These are phyloP conservation scores for Brachystomella parvula DNA, from an alignment of 1,140 invertebrate genomes.

Conservation along the genomic window DNA sequence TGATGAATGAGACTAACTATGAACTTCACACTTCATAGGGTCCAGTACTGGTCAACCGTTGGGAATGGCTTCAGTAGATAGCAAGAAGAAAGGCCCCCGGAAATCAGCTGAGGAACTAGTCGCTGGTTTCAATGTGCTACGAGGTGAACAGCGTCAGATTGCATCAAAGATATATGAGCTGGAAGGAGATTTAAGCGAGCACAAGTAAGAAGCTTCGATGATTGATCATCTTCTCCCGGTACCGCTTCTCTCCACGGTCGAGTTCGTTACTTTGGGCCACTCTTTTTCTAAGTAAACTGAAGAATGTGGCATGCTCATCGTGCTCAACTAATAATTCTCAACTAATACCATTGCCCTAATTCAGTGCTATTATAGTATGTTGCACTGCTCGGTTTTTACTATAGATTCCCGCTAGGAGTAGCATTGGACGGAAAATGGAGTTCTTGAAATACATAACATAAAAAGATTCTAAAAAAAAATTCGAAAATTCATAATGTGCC, in stretches of 20 bases:
- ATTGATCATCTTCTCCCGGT: too few relatives aligned
- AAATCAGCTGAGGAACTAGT: constrained; percentile 64
- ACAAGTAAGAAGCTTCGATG: constrained; percentile 78
- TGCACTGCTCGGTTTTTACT: too few relatives aligned
- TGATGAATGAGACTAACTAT: too few relatives aligned
- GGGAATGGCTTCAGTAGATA: constrained; percentile 12
- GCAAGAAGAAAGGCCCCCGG: background rate
- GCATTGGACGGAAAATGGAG: too few relatives aligned
- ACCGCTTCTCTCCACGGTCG: too few relatives aligned
- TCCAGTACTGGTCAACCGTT: background rate
- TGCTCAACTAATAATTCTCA: constrained; percentile 4
- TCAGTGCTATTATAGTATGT: too few relatives aligned
- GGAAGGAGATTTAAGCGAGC: constrained; percentile 86
- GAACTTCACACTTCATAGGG: too few relatives aligned
- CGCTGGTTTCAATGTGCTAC: constrained; percentile 71
- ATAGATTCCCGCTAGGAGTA: too few relatives aligned
- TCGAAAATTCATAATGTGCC: too few relatives aligned
- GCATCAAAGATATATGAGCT: constrained; percentile 81
- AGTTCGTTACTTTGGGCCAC: background rate
- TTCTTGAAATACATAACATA: too few relatives aligned
- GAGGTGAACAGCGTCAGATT: constrained; percentile 75
- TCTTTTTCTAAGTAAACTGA: background rate
- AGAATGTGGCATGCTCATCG: background rate
- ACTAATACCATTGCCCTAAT: too few relatives aligned
- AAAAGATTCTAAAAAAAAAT: too few relatives aligned